Percentiles rank a stretch among this genome's conserved stretches.
These are phyloP conservation scores for Neodiprion virginianus DNA, from an alignment of 1,140 invertebrate species.

Conservation along the genomic window DNA sequence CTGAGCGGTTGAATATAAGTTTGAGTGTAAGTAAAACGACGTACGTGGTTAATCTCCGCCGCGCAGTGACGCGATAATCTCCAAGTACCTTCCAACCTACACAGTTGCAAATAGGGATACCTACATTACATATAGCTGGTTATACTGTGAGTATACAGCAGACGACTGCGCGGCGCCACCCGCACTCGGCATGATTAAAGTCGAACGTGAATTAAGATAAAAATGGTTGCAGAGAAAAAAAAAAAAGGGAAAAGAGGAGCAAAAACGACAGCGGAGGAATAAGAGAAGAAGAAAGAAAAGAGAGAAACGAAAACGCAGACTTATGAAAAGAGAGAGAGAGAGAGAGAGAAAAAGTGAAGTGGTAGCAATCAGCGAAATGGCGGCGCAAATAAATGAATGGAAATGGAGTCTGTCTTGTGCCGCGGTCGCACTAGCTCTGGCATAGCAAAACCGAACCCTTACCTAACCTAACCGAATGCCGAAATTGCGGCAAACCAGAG, in stretches of 20 bases:
- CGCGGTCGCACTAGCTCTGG: neutral
- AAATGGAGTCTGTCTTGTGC: constrained; percentile 52
- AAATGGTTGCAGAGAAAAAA: neutral
- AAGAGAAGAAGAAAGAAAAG: constrained; percentile 8
- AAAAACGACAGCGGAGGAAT: constrained; percentile 17
- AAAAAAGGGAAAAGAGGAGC: neutral
- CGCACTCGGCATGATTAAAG: constrained; percentile 11
- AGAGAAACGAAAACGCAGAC: constrained; percentile 17
- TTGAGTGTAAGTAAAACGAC: no score
- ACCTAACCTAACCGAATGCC: neutral
- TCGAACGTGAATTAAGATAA: constrained; percentile 14
- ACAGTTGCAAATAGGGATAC: no score
- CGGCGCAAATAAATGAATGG: constrained; percentile 58
- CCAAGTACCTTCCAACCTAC: no score
- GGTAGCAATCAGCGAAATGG: constrained; percentile 56
- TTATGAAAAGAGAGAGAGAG: constrained; percentile 10
- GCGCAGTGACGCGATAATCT: no score
- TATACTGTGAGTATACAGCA: no score
- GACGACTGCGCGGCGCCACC: no score
- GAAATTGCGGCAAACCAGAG: constrained; percentile 5
- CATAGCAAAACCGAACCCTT: neutral
- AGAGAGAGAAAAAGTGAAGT: constrained; percentile 10
- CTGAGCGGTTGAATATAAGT: no score
- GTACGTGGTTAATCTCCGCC: no score
- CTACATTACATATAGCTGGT: no score